Conservation (phyloP, 2,888 invertebrate species). For the Bombylius major region DNA sequence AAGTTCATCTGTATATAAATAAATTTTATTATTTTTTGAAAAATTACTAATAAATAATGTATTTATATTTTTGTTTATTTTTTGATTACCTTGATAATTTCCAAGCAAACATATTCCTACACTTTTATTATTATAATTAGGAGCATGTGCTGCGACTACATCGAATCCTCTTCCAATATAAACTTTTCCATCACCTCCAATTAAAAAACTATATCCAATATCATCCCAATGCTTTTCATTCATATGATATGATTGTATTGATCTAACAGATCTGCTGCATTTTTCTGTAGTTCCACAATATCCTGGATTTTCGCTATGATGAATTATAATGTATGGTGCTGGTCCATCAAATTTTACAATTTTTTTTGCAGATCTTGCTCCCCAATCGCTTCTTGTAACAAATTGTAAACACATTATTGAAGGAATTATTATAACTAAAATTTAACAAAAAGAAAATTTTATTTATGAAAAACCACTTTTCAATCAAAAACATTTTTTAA, state of each 20-base stretch:
- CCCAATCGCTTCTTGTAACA: constrained; percentile 42
- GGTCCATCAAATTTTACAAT: constrained; percentile 39
- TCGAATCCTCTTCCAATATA: constrained; percentile 64
- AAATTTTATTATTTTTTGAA: not conserved
- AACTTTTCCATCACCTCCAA: constrained; percentile 58
- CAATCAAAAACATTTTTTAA: too few relatives aligned
- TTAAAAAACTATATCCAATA: constrained; percentile 57
- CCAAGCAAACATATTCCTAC: constrained; percentile 59
- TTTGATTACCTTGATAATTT: constrained; percentile 26
- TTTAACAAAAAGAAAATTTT: too few relatives aligned
- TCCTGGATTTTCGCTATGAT: constrained; percentile 51
- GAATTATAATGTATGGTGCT: constrained; percentile 54
- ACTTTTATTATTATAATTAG: constrained; percentile 50
- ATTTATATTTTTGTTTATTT: constrained; percentile 21
- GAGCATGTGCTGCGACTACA: constrained; percentile 55
- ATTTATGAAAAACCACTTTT: too few relatives aligned
- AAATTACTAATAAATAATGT: not conserved
- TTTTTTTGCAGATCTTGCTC: constrained; percentile 39
- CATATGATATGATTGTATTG: constrained; percentile 53
- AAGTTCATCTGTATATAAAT: constrained; percentile 36
- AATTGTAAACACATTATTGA: too few relatives aligned
- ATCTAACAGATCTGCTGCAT: constrained; percentile 45
- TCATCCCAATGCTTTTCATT: constrained; percentile 48
- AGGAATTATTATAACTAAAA: too few relatives aligned
- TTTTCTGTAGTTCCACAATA: constrained; percentile 43